Conservation (phyloP, 2,113 vertebrate genomes). For the Podarcis muralis region DNA sequence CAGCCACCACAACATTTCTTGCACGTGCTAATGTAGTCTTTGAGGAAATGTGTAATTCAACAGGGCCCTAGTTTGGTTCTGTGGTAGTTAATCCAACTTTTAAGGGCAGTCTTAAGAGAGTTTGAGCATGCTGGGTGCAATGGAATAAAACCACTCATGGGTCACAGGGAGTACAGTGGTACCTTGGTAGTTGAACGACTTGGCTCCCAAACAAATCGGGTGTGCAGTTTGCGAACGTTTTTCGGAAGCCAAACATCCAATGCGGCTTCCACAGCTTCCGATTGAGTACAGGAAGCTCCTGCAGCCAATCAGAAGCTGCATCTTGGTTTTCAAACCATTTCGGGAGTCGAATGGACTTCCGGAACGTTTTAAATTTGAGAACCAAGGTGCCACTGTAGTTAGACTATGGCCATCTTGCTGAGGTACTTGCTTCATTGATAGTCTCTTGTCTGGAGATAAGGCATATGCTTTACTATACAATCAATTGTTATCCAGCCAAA, state of each 20-base stretch:
- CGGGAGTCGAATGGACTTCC: too few species aligned
- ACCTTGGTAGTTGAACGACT: too few species aligned
- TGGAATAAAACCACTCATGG: not conserved
- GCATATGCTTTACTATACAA: not conserved
- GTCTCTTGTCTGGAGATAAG: not conserved
- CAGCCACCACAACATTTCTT: not conserved
- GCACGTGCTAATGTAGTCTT: not conserved
- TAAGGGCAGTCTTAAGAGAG: not conserved
- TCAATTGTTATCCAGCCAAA: not conserved
- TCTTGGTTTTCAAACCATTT: too few species aligned
- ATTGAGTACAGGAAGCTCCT: too few species aligned
- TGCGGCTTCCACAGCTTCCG: too few species aligned
- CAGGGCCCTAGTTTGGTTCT: not conserved
- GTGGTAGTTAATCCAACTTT: not conserved
- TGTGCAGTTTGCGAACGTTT: too few species aligned
- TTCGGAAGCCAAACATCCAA: fast-evolving
- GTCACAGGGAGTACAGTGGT: not conserved
- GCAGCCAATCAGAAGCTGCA: too few species aligned
- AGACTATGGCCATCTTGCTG: not conserved
- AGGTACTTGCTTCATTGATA: not conserved
- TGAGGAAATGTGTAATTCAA: not conserved
- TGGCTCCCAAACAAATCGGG: too few species aligned
- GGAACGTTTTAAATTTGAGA: too few species aligned
- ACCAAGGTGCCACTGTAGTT: too few species aligned
- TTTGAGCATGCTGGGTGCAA: not conserved